phyloP scores from a whole-genome alignment of 2,888 invertebrate genomes.

The Aethes cnicana region DNA sequence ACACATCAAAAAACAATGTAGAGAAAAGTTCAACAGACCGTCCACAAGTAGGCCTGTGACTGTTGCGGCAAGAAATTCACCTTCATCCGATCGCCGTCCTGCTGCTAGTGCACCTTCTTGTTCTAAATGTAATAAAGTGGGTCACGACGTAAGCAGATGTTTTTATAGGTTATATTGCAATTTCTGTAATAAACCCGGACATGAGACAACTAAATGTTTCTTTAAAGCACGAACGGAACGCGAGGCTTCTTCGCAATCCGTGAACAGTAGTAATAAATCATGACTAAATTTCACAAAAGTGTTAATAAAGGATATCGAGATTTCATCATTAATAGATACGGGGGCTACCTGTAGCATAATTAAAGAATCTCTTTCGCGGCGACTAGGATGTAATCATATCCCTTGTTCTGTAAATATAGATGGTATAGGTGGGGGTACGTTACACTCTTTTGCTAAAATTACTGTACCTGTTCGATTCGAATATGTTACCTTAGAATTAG shows the following conservation, averaged over 20 bases:
- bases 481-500: conserved; percentile 17
- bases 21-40: neutral
- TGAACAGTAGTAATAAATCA: neutral
- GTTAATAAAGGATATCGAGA: neutral
- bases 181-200: neutral
- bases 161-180: neutral
- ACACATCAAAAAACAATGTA: neutral
- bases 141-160: neutral
- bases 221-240: too few relatives aligned
- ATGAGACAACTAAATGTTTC: neutral
- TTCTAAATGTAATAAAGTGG: neutral
- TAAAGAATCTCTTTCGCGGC: neutral
- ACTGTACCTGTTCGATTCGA: conserved; percentile 8
- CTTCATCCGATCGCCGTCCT: too few relatives aligned
- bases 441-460: conserved; percentile 14
- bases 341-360: neutral
- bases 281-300: neutral
- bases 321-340: neutral
- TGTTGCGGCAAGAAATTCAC: too few relatives aligned
- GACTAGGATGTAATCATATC: neutral
- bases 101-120: neutral
- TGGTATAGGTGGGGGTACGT: conserved; percentile 13
- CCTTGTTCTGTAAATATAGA: neutral
- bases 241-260: neutral
- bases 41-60: neutral